These are phyloP conservation scores for Polypterus bichir DNA, from an alignment of 2,113 vertebrate genomes.

Conservation along the genomic window DNA sequence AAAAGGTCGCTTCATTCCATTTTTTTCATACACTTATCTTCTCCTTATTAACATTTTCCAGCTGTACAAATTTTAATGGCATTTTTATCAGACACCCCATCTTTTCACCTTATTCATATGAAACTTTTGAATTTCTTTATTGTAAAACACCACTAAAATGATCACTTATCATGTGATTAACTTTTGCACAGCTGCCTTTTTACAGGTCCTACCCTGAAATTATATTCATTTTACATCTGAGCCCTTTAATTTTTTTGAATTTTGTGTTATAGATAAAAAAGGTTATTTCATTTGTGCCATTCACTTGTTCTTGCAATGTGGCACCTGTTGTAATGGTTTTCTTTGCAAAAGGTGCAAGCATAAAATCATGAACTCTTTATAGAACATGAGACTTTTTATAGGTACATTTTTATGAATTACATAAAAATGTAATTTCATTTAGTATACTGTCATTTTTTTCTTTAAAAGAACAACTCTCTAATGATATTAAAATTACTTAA, in stretches of 20 bases:
- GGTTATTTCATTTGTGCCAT: constrained; percentile 5
- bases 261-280: constrained; percentile 5
- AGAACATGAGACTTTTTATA: too few species aligned
- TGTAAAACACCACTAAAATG: constrained; percentile 10
- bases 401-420: too few species aligned
- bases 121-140: constrained; percentile 2
- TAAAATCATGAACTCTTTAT: too few species aligned
- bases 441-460: too few species aligned
- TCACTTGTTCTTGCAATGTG: neutral
- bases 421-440: too few species aligned
- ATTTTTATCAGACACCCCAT: constrained; percentile 6
- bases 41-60: constrained; percentile 6
- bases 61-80: constrained; percentile 9
- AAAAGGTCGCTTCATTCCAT: neutral
- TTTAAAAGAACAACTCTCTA: too few species aligned
- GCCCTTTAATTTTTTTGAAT: neutral
- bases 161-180: constrained; percentile 6
- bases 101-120: neutral
- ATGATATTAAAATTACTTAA: too few species aligned
- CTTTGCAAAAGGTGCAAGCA: too few species aligned
- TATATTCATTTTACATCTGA: neutral
- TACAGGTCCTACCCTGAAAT: neutral
- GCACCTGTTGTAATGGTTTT: too few species aligned
- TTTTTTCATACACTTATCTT: neutral
- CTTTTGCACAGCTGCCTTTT: constrained; percentile 1